phyloP scores from a whole-genome alignment of 1,140 invertebrate genomes.

The Drosophila littoralis region DNA sequence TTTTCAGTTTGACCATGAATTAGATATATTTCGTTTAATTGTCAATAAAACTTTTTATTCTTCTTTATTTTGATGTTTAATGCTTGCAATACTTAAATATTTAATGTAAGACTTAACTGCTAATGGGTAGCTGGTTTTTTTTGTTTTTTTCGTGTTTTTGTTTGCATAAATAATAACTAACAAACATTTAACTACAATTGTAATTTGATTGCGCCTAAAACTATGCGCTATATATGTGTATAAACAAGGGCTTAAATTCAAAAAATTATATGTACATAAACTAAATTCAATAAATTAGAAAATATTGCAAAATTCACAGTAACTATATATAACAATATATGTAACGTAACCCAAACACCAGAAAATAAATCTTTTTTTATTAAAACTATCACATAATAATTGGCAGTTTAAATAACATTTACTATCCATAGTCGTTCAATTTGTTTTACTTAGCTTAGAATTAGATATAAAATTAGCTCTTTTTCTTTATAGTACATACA shows the following conservation, averaged over 20 bases:
- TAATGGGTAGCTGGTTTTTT: conserved; percentile 51
- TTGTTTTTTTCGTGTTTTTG: conserved; percentile 21
- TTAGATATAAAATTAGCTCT: conserved; percentile 12
- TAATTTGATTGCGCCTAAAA: conserved; percentile 28
- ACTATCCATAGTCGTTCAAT: conserved; percentile 46
- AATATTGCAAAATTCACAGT: conserved; percentile 77
- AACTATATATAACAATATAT: conserved; percentile 56
- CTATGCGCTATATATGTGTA: conserved; percentile 19
- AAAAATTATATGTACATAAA: conserved; percentile 57
- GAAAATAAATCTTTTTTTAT: conserved; percentile 64
- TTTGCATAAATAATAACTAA: conserved; percentile 81
- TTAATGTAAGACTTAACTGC: conserved; percentile 64
- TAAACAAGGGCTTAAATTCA: conserved; percentile 47
- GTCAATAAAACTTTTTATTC: conserved; percentile 76
- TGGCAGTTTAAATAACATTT: conserved; percentile 77
- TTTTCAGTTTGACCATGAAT: conserved; percentile 11
- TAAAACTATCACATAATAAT: conserved; percentile 82
- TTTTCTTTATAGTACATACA: conserved; percentile 50
- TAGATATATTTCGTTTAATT: conserved; percentile 61
- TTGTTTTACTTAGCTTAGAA: conserved; percentile 41
- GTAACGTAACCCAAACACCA: conserved; percentile 77
- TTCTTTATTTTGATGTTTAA: conserved; percentile 71
- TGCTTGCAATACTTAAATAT: conserved; percentile 76
- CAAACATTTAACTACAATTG: conserved; percentile 77
- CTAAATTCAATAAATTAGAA: conserved; percentile 78